Evolutionary conservation across 2,888 invertebrate species (phyloP).

Genomic region (Adelphocoris suturalis): DNA sequence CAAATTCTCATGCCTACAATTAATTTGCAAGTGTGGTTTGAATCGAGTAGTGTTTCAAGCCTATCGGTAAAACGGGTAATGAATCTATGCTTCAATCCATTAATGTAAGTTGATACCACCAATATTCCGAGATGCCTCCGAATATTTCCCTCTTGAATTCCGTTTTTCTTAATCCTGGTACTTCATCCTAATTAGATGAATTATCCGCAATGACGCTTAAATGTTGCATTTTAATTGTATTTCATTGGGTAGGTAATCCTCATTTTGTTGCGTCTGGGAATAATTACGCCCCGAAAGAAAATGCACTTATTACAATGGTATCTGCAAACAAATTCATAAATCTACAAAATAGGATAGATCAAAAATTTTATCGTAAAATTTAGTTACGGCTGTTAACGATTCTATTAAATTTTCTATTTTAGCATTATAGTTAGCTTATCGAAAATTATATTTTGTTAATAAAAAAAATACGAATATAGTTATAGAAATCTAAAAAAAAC

Average conservation of each 20-base stretch:
- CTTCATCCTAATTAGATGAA: neutral
- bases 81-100: no score
- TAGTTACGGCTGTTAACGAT: conserved; percentile 66
- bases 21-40: no score
- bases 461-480: conserved; percentile 57
- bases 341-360: neutral
- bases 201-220: conserved; percentile 53
- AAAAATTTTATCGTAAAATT: conserved; percentile 27
- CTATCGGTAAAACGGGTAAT: no score
- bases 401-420: conserved; percentile 65
- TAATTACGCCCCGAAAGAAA: neutral
- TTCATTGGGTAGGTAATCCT: neutral
- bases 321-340: conserved; percentile 18
- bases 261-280: neutral
- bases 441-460: conserved; percentile 69
- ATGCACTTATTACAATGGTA: conserved; percentile 20
- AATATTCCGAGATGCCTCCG: neutral
- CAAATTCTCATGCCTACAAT: no score
- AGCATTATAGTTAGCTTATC: conserved; percentile 51
- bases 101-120: no score
- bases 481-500: conserved; percentile 54
- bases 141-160: neutral
- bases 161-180: neutral
- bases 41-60: no score
- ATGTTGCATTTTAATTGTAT: conserved; percentile 45